phyloP scores from a whole-genome alignment of 64 coral and sea anemone genomes.

The Anthopleura sola region DNA sequence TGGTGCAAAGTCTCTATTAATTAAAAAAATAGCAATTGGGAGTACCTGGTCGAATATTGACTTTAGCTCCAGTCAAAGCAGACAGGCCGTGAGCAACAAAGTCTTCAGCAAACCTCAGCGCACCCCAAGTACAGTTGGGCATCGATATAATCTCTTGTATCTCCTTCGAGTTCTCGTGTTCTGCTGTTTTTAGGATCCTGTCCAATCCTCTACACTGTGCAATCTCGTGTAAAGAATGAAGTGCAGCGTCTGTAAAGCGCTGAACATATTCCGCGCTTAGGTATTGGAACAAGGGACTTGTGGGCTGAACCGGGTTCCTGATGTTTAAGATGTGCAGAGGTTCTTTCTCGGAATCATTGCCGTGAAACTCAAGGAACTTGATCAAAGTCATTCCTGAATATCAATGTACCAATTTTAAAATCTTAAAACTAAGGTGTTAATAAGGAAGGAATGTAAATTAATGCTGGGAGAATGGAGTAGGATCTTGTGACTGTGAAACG shows the following conservation, averaged over 20 bases:
- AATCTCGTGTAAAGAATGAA: conserved; percentile 78
- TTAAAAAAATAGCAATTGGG: background rate
- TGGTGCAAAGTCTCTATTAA: too few relatives aligned
- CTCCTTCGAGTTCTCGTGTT: conserved; percentile 43
- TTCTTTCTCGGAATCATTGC: conserved; percentile 27
- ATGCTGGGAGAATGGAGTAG: too few relatives aligned
- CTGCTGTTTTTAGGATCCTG: conserved; percentile 15
- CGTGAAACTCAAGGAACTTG: conserved; percentile 58
- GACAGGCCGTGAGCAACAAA: conserved; percentile 61
- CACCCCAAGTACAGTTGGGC: conserved; percentile 52
- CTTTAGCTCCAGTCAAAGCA: conserved; percentile 35
- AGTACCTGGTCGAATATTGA: conserved; percentile 62
- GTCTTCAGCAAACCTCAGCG: conserved; percentile 74
- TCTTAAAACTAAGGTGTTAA: too few relatives aligned
- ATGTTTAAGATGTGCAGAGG: conserved; percentile 30
- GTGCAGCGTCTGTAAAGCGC: conserved; percentile 67
- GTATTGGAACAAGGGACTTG: background rate
- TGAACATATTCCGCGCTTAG: conserved; percentile 7
- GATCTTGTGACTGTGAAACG: too few relatives aligned
- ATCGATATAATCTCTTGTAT: conserved; percentile 51
- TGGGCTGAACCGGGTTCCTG: conserved; percentile 32
- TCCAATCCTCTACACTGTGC: conserved; percentile 74
- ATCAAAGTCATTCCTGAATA: conserved; percentile 28
- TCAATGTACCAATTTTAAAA: background rate
- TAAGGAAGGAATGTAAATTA: background rate